Percentiles rank a stretch among this genome's conserved stretches.
Conservation (phyloP, 2,888 invertebrate genomes). For the Epinotia demarniana region DNA sequence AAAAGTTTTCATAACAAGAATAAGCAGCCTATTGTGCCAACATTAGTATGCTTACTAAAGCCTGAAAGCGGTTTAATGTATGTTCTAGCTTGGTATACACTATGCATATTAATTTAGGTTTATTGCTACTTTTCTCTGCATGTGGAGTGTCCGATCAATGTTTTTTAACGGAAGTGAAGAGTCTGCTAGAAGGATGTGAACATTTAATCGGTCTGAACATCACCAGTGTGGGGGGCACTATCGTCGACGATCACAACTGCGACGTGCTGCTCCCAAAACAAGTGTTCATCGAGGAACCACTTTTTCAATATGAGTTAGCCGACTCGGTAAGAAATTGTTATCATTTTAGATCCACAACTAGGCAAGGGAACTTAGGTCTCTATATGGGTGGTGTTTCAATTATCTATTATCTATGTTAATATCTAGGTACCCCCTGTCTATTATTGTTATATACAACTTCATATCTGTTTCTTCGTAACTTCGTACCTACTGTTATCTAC, state of each 20-base stretch:
- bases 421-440: too few species aligned
- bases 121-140: constrained; percentile 47
- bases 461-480: too few species aligned
- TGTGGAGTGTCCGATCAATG: constrained; percentile 59
- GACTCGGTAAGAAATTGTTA: constrained; percentile 64
- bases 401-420: too few species aligned
- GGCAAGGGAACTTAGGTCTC: background rate
- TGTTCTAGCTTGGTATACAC: constrained; percentile 17
- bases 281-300: constrained; percentile 77
- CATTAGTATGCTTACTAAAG: constrained; percentile 8
- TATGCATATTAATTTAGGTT: constrained; percentile 27
- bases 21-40: constrained; percentile 1
- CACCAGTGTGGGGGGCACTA: constrained; percentile 74
- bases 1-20: constrained; percentile 36
- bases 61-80: constrained; percentile 2
- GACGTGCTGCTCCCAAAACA: constrained; percentile 77
- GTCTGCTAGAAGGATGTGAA: constrained; percentile 75
- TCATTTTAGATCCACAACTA: background rate
- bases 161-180: constrained; percentile 67
- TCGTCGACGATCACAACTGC: constrained; percentile 79
- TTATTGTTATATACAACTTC: too few species aligned
- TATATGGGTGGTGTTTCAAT: too few species aligned
- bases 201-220: constrained; percentile 71
- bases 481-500: too few species aligned
- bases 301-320: constrained; percentile 70